Evolutionary conservation across 2,113 vertebrate species (phyloP), one percentile per base, ranked within the genome.

Genomic region (Accipiter cooperii): DNA sequence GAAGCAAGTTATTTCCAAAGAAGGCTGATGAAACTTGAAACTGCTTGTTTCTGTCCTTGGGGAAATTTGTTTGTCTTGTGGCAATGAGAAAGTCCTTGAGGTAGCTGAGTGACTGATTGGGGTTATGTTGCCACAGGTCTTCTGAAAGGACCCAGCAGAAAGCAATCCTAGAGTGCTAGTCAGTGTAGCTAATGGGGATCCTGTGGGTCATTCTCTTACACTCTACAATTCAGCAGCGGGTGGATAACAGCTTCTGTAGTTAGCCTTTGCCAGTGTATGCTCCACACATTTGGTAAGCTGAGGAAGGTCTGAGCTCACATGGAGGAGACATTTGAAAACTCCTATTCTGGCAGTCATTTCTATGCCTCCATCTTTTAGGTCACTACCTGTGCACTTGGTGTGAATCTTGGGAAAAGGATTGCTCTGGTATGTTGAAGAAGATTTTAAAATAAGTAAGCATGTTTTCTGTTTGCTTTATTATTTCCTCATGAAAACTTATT

Each of bases 281-380:
- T 55, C 31, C 58, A 38, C 26, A 20, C 21, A 40, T 57, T 6
- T 58, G 13, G 18, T 33, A 57, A 84, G 10, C 9, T 84, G 52
- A 69, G 24, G 18, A 61, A 77, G 8, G 3, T 75, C 40, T 36
- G 14, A n/a, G 10, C 19, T 64, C 17, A 31, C 28, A 47, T 0
- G 0, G 3, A 47, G 10, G 13, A 83, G 8, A 3, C 0, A 1
- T n/a, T 55, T 65, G 51, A 71, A 83, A 36, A 51, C 2, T 5
- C 2, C 2, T 51, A 7, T 34, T 17, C 24, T 75, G 22, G 47
- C 9, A 65, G 38, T 17, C 26, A 40, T 49, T 61, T 36, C 1
- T 31, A 25, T 4, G 1, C 8, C 13, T 73, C 9, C 25, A 8
- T 57, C 10, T 29, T 46, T 70, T n/a, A 54, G 26, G 10, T 58